A percentile compares a stretch with the other conserved stretches of the same genome.
These are phyloP conservation scores for Neoaliturus tenellus DNA, from an alignment of 2,888 invertebrate genomes.

Conservation along the genomic window DNA sequence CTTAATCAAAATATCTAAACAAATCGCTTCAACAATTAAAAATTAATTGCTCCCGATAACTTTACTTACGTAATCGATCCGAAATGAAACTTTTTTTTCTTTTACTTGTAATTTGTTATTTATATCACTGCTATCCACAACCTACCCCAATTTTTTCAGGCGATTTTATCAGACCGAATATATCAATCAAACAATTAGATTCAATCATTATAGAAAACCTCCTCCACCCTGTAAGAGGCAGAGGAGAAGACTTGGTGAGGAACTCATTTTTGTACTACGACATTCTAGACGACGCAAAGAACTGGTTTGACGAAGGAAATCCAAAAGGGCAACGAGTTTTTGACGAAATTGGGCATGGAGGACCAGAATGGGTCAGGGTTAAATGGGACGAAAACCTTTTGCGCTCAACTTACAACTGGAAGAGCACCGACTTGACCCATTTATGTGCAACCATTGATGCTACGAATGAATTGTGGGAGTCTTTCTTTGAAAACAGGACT, in stretches of 20 bases:
- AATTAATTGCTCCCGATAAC: no score
- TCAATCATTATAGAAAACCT: neutral
- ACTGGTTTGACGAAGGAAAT: neutral
- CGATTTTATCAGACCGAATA: neutral
- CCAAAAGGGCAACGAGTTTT: neutral
- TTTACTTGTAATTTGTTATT: neutral
- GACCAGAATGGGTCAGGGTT: constrained; percentile 12
- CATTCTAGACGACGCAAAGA: constrained; percentile 35
- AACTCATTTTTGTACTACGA: constrained; percentile 25
- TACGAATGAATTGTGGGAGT: neutral
- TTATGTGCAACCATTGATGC: constrained; percentile 3
- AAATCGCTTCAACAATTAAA: neutral
- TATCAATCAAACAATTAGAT: constrained; percentile 9
- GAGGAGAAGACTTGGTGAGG: constrained; percentile 1
- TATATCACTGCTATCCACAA: neutral
- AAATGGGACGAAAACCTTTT: constrained; percentile 3
- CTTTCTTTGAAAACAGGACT: constrained; percentile 7
- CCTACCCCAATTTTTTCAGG: neutral
- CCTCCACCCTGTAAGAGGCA: constrained; percentile 4
- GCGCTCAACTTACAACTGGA: constrained; percentile 9
- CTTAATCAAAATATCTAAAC: neutral
- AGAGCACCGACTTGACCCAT: neutral
- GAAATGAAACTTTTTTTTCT: neutral
- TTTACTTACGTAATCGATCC: neutral
- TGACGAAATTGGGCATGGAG: constrained; percentile 8